Evolutionary conservation across 37 sponge, comb jelly and placozoan genomes (phyloP), one percentile per base, ranked within the genome.

Genomic region (Hormiphora californensis): DNA sequence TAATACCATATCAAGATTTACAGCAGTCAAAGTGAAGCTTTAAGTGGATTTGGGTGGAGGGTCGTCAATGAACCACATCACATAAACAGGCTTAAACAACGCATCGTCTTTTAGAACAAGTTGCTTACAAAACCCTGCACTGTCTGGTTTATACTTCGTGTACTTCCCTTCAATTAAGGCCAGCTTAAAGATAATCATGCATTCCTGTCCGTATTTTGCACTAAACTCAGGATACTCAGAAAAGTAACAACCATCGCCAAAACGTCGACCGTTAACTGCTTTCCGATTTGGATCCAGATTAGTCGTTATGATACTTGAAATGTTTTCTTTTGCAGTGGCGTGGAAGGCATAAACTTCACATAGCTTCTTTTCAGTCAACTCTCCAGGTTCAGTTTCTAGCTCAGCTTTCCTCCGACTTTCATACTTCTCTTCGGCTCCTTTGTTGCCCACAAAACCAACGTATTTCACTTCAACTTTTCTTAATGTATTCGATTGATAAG

Each of bases 221-320:
- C 61, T 57, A 30, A 57, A 57, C 22, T 57, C 61, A 19, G 61
- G 61, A 15, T 57, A 57, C 61, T 57, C 61, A 19, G 61, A 57
- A 15, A 57, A 57, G 22, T 57, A 57, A 12, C 61, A 57, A 5
- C 61, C 61, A 57, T 57, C 22, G n/a, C 61, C 61, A 57, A 57
- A 57, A 5, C 61, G n/a, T 4, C 61, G 61, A 19, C 61, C 61
- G 27, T 57, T 25, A 5, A 19, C n/a, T 19, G n/a, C 61, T 4
- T 25, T 25, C 5, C n/a, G 22, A 30, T 57, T 57, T 57, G 61
- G 61, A 57, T 57, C 61, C 30, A 57, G 61, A 57, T 57, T 57
- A 12, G n/a, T 57, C 61, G 30, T 57, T 25, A 57, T 57, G 61
- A 57, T 57, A 15, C 61, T 57, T 25, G 61, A 30, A 15, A 57